phyloP scores from a whole-genome alignment of 2,113 vertebrate genomes.

The Chloroceryle aenea region DNA sequence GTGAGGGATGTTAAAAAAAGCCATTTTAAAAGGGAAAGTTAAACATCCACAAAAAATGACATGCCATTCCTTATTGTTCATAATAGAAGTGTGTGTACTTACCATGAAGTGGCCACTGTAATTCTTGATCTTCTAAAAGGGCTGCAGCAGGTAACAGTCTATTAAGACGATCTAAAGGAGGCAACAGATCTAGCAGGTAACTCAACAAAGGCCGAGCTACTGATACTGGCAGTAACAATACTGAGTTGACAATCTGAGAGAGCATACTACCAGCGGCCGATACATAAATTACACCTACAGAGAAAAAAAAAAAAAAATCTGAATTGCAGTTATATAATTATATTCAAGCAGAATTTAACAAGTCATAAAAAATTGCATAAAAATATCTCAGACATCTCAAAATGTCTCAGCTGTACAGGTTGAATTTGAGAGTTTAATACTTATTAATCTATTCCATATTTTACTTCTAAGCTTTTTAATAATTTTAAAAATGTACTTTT shows the following conservation, averaged over 20 bases:
- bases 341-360: background rate
- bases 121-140: slow-evolving; percentile 95
- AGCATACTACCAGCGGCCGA: slow-evolving; percentile 98
- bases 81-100: background rate
- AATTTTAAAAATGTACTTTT: background rate
- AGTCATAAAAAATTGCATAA: background rate
- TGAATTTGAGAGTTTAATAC: background rate
- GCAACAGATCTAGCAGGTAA: slow-evolving; percentile 90
- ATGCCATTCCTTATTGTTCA: background rate
- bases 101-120: slow-evolving; percentile 98
- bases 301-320: background rate
- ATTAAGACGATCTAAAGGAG: slow-evolving; percentile 93
- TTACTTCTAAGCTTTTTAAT: background rate
- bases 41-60: background rate
- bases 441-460: background rate
- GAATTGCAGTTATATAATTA: background rate
- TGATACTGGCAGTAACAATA: slow-evolving; percentile 91
- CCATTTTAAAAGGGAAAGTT: background rate
- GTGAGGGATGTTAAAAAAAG: background rate
- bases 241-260: slow-evolving; percentile 92
- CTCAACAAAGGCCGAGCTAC: slow-evolving; percentile 91
- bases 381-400: background rate
- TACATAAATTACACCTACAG: slow-evolving; percentile 92
- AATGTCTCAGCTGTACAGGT: background rate
- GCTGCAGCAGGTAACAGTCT: slow-evolving; percentile 90